Base-by-base conservation (phyloP, 2,888 invertebrate species). In the Heliconius hortense region DNA sequence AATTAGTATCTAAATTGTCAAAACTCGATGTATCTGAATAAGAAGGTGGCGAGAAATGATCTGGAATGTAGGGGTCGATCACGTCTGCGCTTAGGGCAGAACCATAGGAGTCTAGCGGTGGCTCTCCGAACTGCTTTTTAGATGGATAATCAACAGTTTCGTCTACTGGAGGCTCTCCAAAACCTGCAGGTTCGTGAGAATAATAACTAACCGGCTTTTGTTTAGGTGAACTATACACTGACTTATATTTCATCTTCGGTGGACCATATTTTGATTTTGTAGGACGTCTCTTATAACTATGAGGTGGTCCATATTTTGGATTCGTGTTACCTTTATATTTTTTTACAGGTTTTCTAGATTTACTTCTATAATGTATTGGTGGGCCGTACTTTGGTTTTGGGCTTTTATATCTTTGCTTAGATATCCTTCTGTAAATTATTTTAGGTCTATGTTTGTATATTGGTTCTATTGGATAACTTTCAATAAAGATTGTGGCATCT, bases 121-220 rank as follows among this genome's bases (percentile, higher is more conserved):
- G 88, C 72, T 91, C 90, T 1, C 81, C 87, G 48, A 88, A 86
- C 35, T 78, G 81, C 21, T 81, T 79, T 70, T 84, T 84, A 28
- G 80, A 75, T 11, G 81, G 81, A n/a, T 83, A 83, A 15, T 85
- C 83, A 35, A 76, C 71, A 0, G 80, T 67, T 4, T 80, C 82
- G 4, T 84, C 83, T n/a, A 73, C 71, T 3, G 92, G 92, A 8
- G 93, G 92, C 78, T 93, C 93, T 1, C 86, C 93, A 77, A 92
- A 93, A 13, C 89, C 85, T 13, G 80, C 77, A 4, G 87, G 85
- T 73, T 80, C 80, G 31, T 78, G 72, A 53, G 78, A 72, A 64
- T 76, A 76, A 64, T 76, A 77, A 60, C 56, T 76, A 28, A 81
- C 79, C 0, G 81, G 80, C 13, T 80, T 78, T 74, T 84, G 86